A percentile compares a stretch with the other conserved stretches of the same genome.
phyloP scores from a whole-genome alignment of 2,113 vertebrate genomes.

The Podiceps cristatus region DNA sequence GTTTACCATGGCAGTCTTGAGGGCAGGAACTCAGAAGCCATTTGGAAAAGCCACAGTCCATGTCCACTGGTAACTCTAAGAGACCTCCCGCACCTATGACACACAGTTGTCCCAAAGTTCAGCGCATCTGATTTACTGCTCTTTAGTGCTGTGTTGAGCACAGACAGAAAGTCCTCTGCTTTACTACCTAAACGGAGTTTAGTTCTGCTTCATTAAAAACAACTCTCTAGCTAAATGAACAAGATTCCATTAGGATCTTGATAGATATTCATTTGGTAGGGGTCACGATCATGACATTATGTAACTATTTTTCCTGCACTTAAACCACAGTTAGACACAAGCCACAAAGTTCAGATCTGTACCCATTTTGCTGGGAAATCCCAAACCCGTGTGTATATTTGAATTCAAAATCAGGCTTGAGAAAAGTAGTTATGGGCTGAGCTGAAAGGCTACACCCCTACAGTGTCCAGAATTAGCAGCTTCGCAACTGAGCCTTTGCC shows the following conservation, averaged over 20 bases:
- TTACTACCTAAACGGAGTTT: neutral
- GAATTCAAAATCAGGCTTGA: neutral
- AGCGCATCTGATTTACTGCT: neutral
- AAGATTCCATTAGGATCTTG: neutral
- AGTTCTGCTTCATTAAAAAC: conserved; percentile 17
- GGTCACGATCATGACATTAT: neutral
- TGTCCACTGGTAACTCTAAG: rapidly evolving
- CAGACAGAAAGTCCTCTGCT: neutral
- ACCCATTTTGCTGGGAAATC: neutral
- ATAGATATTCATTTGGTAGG: neutral
- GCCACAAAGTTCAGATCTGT: neutral
- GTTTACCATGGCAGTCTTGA: neutral
- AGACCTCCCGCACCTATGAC: neutral
- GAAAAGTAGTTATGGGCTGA: neutral
- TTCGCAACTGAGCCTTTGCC: neutral
- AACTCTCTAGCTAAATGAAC: neutral
- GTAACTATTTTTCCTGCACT: neutral
- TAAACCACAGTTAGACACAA: neutral
- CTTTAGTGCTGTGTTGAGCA: neutral
- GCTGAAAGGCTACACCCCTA: neutral
- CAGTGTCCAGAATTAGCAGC: neutral
- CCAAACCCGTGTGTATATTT: neutral
- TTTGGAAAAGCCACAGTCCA: neutral
- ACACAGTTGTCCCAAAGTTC: neutral
- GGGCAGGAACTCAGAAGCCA: neutral